phyloP scores from a whole-genome alignment of 2,888 invertebrate species.

The Caenorhabditis afra region DNA sequence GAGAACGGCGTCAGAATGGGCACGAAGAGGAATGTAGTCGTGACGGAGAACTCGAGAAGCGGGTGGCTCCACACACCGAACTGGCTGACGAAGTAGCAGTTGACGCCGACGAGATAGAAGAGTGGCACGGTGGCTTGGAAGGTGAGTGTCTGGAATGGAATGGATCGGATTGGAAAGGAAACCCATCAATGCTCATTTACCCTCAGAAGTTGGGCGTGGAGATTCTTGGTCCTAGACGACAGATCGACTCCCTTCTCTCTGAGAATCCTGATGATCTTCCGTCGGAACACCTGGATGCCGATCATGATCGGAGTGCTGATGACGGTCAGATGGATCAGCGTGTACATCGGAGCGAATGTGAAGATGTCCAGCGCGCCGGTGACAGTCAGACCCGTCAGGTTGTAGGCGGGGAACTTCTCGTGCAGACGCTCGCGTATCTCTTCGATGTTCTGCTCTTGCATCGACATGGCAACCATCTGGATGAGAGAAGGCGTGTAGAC shows the following conservation, averaged over 20 bases:
- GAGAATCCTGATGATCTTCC: conserved; percentile 28
- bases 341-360: conserved; percentile 15
- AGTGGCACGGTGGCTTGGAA: conserved; percentile 50
- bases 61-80: conserved; percentile 47
- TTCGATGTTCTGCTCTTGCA: conserved; percentile 6
- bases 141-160: conserved; percentile 44
- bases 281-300: conserved; percentile 22
- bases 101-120: conserved; percentile 54
- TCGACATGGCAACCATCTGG: conserved; percentile 5
- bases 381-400: conserved; percentile 14
- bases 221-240: conserved; percentile 20
- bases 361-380: conserved; percentile 16
- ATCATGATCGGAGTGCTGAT: conserved; percentile 26
- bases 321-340: conserved; percentile 35
- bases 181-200: neutral
- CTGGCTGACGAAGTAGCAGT: conserved; percentile 39
- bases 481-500: conserved; percentile 25
- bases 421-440: neutral
- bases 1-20: conserved; percentile 53
- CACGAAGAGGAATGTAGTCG: conserved; percentile 40
- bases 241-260: conserved; percentile 12
- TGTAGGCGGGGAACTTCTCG: conserved; percentile 17
- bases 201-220: conserved; percentile 32
- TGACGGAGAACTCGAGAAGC: conserved; percentile 44
- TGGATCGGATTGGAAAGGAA: neutral